These are phyloP conservation scores for Ciconia stormi DNA, from an alignment of 2,113 vertebrate species.

Conservation along the genomic window DNA sequence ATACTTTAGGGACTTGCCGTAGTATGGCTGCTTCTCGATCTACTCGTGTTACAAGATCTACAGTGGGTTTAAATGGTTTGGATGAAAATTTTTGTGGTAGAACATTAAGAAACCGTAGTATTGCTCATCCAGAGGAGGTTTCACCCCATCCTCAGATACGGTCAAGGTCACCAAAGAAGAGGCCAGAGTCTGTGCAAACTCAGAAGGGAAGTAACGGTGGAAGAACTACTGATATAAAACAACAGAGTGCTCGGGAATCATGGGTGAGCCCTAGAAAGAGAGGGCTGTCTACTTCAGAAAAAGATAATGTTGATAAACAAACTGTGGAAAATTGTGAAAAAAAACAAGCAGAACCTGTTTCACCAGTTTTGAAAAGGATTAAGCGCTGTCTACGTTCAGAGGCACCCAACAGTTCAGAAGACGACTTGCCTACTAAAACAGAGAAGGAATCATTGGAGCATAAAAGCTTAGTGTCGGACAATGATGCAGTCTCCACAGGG, in stretches of 20 bases:
- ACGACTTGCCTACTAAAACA: conserved; percentile 77
- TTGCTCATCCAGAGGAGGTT: conserved; percentile 94
- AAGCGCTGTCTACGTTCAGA: conserved; percentile 90
- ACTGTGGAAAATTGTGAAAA: conserved; percentile 84
- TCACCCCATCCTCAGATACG: conserved; percentile 85
- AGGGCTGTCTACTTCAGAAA: conserved; percentile 86
- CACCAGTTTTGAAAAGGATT: conserved; percentile 87
- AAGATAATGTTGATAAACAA: conserved; percentile 85
- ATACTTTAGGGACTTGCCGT: conserved; percentile 93
- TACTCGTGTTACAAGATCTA: conserved; percentile 99
- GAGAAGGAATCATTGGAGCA: conserved; percentile 79
- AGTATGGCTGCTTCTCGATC: conserved; percentile 99
- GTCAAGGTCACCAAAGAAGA: conserved; percentile 97
- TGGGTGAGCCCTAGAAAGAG: conserved; percentile 90
- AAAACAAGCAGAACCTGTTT: conserved; percentile 75
- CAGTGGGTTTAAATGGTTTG: conserved; percentile 99
- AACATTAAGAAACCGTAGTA: conserved; percentile 98
- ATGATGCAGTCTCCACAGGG: conserved; percentile 80
- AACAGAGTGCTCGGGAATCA: conserved; percentile 77
- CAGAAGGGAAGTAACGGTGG: conserved; percentile 76
- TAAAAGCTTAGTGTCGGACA: conserved; percentile 77
- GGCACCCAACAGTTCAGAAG: conserved; percentile 84
- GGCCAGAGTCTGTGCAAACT: conserved; percentile 81
- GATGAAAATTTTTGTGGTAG: conserved; percentile 99
- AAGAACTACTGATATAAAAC: conserved; percentile 82